These are phyloP conservation scores for Hestina assimilis DNA, from an alignment of 1,140 invertebrate species.

Conservation along the genomic window DNA sequence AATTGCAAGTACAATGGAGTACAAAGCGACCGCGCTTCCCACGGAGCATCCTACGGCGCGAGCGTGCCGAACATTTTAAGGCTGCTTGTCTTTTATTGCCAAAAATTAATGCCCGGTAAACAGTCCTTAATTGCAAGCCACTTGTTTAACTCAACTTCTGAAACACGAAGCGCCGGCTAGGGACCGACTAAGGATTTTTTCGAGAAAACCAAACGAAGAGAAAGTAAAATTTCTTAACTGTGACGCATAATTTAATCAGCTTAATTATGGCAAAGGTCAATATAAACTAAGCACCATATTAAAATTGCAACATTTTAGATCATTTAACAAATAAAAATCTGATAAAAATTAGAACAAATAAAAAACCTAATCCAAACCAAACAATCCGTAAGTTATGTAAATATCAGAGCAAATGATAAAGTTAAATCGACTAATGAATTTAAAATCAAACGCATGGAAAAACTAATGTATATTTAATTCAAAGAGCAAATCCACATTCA, in stretches of 20 bases:
- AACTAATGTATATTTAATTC: conserved; percentile 24
- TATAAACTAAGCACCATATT: neutral
- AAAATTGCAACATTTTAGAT: no score
- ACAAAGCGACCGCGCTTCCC: conserved; percentile 74
- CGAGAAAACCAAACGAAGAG: neutral
- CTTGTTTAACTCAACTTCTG: conserved; percentile 18
- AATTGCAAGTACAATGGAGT: conserved; percentile 70
- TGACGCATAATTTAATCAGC: neutral
- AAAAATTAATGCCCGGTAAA: conserved; percentile 77
- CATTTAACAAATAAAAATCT: no score
- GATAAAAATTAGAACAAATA: no score
- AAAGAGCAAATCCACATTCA: conserved; percentile 17
- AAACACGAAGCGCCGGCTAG: conserved; percentile 21
- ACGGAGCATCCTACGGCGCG: conserved; percentile 57
- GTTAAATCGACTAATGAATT: neutral
- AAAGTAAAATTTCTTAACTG: neutral
- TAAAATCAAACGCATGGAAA: neutral
- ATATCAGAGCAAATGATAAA: neutral
- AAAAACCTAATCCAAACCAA: no score
- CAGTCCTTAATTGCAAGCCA: conserved; percentile 61
- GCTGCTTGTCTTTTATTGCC: conserved; percentile 74
- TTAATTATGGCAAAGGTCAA: neutral
- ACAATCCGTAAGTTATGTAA: neutral
- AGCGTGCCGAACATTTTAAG: conserved; percentile 65
- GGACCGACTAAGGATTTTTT: neutral